Base-by-base conservation (phyloP, 2,797 vertebrate species). In the Kryptolebias ocellatus region DNA sequence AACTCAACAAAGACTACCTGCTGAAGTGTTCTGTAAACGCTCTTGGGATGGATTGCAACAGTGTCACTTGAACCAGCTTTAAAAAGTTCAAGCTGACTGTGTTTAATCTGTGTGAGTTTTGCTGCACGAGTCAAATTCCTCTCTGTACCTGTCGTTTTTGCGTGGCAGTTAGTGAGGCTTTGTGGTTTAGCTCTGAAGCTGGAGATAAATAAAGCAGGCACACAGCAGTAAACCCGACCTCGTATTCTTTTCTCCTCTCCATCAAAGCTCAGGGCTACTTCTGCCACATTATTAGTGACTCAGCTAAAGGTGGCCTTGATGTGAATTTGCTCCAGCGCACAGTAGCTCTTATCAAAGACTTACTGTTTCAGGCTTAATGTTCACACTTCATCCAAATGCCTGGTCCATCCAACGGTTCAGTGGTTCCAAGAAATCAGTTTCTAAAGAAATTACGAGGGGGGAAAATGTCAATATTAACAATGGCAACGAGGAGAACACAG, bases 271-370 rank as follows among this genome's bases (percentile, higher is more conserved):
- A 67, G 54, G 58, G 83, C 67, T 71, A 49, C 64, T 60, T 68
- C 60, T 63, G 61, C 58, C 60, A 79, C 55, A 56, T 84, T 85
- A 79, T 81, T 75, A 74, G 57, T 42, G 61, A 75, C 60, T 51
- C 57, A 72, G 60, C 53, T 53, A 60, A 71, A 80, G 67, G 73
- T 86, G 79, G 76, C 78, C 72, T 75, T 71, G 20, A 76, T 73
- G 68, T 71, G 70, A 70, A 53, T 67, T 70, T 74, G 17, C 64
- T 62, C 34, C 66, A 56, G 46, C 52, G 44, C 69, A 65, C 57
- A 31, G 24, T 69, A 51, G 66, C 60, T 81, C 49, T 69, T 64
- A 68, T 70, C 64, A 77, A 65, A 64, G 66, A 84, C 84, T 73
- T 76, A 83, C 53, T 31, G 12, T 53, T 60, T 80, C 60, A 55